These are phyloP conservation scores for Carollia perspicillata DNA, from an alignment of 2,113 vertebrate genomes.

Conservation along the genomic window DNA sequence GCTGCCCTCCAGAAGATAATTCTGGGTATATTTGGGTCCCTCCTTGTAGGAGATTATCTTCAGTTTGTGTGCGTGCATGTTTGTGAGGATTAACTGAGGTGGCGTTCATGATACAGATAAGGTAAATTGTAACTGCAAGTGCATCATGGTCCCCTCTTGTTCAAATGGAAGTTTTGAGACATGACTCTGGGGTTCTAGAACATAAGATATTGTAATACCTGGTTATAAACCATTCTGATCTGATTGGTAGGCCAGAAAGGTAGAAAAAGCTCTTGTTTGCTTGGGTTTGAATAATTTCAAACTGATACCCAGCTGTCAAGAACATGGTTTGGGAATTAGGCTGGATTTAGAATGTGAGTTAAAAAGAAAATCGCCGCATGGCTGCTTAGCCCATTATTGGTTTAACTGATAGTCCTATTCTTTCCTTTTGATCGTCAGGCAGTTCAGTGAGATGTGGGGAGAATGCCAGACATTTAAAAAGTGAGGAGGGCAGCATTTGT, in stretches of 20 bases:
- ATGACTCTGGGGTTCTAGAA: background rate
- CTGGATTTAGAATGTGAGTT: background rate
- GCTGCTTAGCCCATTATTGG: background rate
- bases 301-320: background rate
- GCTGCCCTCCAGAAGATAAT: too few relatives aligned
- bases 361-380: background rate
- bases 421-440: background rate
- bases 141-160: background rate
- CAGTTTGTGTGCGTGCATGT: background rate
- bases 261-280: background rate
- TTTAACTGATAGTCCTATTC: background rate
- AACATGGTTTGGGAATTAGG: background rate
- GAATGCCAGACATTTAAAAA: background rate
- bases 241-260: background rate
- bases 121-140: background rate
- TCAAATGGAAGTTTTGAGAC: background rate
- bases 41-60: background rate
- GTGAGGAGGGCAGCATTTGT: background rate
- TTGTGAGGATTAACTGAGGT: background rate
- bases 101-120: background rate
- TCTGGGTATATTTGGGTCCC: too few relatives aligned
- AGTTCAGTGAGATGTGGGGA: background rate
- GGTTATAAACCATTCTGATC: background rate
- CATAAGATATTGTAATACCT: background rate
- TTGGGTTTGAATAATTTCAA: background rate